Base-by-base conservation (phyloP, 1,140 invertebrate genomes). In the Rhysida immarginata region DNA sequence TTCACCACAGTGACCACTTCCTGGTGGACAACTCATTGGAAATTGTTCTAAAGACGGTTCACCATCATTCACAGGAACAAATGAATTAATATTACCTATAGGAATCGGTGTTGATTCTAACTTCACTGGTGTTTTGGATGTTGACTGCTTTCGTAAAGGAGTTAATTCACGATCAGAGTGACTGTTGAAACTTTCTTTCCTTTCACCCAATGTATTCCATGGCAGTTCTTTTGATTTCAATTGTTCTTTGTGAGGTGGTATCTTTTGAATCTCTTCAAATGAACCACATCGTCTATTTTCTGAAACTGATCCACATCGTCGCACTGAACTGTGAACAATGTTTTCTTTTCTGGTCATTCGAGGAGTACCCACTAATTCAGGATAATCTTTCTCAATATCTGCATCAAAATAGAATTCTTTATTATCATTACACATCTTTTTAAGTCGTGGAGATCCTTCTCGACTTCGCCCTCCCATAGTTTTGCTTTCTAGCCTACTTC, bases 401-500 rank as follows among this genome's bases (percentile, higher is more conserved):
- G 49, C 49, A 26, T 51, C 49, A 51, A 51, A 51, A 27, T 51
- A 51, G 49, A 51, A 51, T 27, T 51, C 49, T 5, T 26, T 24
- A 27, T 51, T 51, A 27, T 51, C 49, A 27, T 51, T 51, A 26
- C 49, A 27, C 49, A 51, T 51, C 49, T 51, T 51, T n/a, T 26
- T 51, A 13, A 51, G 20, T 27, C 49, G 13, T 11, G 49, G 49
- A 3, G 49, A 51, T 5, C 49, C 49, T 27, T 51, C 49, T 14
- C 49, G 13, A 11, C 49, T 51, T 25, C 49, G 11, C 5, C 49
- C 49, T 26, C 26, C 49, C 3, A 13, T 11, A n/a, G 23, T 25
- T 8, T 26, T 24, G 26, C 26, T 8, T 27, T 51, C 49, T 25
- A 51, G 8, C 3, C 49, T 21, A 20, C 26, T 25, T 27, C 49